Evolutionary conservation across 1,140 invertebrate species (phyloP).

Genomic region (Aphelenchoides fujianensis): DNA sequence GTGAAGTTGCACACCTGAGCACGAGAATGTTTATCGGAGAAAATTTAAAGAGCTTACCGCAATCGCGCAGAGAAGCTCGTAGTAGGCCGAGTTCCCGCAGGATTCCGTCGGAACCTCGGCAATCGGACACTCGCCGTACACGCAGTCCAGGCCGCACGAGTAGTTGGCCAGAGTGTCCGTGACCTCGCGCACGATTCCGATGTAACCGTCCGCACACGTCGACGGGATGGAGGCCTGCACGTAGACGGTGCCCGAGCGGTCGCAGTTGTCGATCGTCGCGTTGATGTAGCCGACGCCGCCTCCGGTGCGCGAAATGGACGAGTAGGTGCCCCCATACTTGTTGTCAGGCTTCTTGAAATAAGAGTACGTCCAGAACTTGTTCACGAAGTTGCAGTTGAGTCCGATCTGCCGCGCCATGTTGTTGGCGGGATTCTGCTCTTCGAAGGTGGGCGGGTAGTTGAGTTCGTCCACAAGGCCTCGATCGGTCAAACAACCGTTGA

Average conservation of each 20-base stretch:
- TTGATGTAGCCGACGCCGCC: not conserved
- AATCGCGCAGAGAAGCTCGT: constrained; percentile 1
- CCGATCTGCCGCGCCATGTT: not conserved
- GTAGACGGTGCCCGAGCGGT: not conserved
- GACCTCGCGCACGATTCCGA: not conserved
- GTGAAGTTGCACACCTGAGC: not conserved
- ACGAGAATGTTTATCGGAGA: no score
- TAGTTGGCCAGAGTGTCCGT: not conserved
- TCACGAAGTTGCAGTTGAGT: not conserved
- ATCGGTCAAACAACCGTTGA: not conserved
- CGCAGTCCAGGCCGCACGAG: not conserved
- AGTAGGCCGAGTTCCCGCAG: not conserved
- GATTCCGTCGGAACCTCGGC: not conserved
- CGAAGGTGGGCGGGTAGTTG: not conserved
- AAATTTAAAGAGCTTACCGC: not conserved
- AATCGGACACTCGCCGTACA: not conserved
- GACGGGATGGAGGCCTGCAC: not conserved
- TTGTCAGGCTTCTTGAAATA: not conserved
- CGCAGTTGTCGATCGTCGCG: constrained; percentile 10
- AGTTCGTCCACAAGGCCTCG: not conserved
- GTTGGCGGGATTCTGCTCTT: not conserved
- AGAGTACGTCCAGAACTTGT: not conserved
- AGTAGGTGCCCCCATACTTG: not conserved
- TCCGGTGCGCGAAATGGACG: not conserved
- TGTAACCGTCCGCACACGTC: constrained; percentile 7